A percentile compares a stretch with the other conserved stretches of the same genome.
Conservation (phyloP, 2,888 invertebrate genomes). For the Halocaridina rubra region DNA sequence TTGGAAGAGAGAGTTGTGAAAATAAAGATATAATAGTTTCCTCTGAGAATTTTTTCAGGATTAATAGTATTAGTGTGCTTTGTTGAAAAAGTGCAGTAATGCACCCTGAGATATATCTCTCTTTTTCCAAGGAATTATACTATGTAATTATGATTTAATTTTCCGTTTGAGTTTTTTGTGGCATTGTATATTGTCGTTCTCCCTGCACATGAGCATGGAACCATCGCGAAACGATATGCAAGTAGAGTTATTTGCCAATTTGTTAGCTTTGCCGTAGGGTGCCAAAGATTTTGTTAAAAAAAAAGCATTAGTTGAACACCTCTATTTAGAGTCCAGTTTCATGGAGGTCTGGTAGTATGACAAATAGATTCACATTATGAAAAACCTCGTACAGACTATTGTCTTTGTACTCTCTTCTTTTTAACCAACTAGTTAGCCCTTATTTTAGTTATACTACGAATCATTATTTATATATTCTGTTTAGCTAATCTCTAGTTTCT, state of each 20-base stretch:
- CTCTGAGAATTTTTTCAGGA: too few species aligned
- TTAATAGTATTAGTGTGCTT: too few species aligned
- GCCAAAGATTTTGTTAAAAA: conserved; percentile 54
- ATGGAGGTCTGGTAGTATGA: too few species aligned
- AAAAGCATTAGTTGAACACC: conserved; percentile 32
- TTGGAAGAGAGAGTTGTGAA: too few species aligned
- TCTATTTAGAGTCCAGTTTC: conserved; percentile 48
- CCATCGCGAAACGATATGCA: conserved; percentile 61
- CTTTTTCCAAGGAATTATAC: conserved; percentile 48
- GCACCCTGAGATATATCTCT: too few species aligned
- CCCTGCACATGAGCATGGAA: conserved; percentile 60
- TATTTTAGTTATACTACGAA: conserved; percentile 21
- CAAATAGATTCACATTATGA: too few species aligned
- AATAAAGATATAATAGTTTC: too few species aligned
- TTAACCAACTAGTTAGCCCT: neutral
- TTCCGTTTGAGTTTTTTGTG: conserved; percentile 30
- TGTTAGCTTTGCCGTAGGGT: conserved; percentile 60
- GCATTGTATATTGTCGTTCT: conserved; percentile 48
- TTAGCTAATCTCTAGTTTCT: conserved; percentile 39
- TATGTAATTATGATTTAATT: neutral
- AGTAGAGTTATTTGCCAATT: conserved; percentile 59
- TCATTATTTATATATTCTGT: conserved; percentile 36
- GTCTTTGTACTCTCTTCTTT: neutral
- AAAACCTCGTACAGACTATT: too few species aligned
- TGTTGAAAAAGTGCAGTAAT: too few species aligned